Percentiles rank a stretch among this genome's conserved stretches.
phyloP scores from a whole-genome alignment of 35 echinoderm and acorn worm genomes.

The Holothuria glaberrima region DNA sequence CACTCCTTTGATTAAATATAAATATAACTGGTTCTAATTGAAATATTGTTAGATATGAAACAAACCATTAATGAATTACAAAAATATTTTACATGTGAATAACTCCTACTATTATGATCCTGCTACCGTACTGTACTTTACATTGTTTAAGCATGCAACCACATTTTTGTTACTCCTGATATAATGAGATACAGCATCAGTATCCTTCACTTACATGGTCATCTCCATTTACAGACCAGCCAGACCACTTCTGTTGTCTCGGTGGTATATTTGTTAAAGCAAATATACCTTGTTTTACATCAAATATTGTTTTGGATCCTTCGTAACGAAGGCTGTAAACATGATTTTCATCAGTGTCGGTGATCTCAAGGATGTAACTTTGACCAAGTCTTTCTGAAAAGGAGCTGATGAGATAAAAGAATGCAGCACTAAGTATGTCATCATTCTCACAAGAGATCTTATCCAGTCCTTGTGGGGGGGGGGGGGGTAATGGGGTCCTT shows the following conservation, averaged over 20 bases:
- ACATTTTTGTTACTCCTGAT: too few species aligned
- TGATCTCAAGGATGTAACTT: conserved; percentile 69
- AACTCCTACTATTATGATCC: too few species aligned
- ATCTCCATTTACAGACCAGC: conserved; percentile 76
- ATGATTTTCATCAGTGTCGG: conserved; percentile 62
- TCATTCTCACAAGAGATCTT: background rate
- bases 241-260: conserved; percentile 85
- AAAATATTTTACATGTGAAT: too few species aligned
- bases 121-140: too few species aligned
- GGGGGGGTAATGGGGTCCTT: too few species aligned
- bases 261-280: conserved; percentile 78
- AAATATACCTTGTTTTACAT: conserved; percentile 83
- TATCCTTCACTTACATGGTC: conserved; percentile 70
- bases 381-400: conserved; percentile 70
- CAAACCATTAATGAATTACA: too few species aligned
- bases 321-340: conserved; percentile 76
- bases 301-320: conserved; percentile 85
- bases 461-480: too few species aligned
- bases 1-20: too few species aligned
- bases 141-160: too few species aligned
- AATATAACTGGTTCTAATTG: too few species aligned
- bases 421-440: background rate
- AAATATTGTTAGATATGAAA: too few species aligned
- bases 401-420: background rate
- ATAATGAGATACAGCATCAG: too few species aligned